Evolutionary conservation across 2,797 vertebrate species (phyloP).

Genomic region (Agapornis canus): DNA sequence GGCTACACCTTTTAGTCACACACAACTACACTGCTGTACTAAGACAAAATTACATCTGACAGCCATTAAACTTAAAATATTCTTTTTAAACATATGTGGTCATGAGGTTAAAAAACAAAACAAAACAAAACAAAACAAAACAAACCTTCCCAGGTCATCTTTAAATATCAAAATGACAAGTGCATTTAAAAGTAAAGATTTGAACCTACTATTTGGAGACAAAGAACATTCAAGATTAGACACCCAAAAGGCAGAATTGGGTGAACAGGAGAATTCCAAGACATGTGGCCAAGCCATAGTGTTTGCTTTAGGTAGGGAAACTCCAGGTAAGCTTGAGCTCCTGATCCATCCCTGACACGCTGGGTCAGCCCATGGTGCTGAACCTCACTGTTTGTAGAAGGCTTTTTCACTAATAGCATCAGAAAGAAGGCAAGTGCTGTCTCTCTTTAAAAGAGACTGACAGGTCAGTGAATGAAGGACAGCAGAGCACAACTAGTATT

Average conservation of each 20-base stretch:
- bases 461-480: neutral
- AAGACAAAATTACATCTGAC: neutral
- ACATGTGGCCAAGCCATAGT: neutral
- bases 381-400: constrained; percentile 51
- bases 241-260: neutral
- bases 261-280: constrained; percentile 8
- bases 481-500: neutral
- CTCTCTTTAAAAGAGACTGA: neutral
- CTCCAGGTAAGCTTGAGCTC: neutral
- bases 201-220: neutral
- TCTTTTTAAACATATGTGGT: neutral
- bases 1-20: neutral
- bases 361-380: constrained; percentile 20
- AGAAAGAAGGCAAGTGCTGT: neutral
- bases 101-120: neutral
- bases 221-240: neutral
- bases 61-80: neutral
- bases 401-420: constrained; percentile 33
- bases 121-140: too few relatives aligned
- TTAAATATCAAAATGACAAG: neutral
- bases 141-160: neutral
- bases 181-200: neutral
- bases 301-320: neutral
- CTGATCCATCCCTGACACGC: constrained; percentile 30
- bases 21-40: neutral